Evolutionary conservation across 2,888 invertebrate species (phyloP).

Genomic region (Thecocarcelia acutangulata): DNA sequence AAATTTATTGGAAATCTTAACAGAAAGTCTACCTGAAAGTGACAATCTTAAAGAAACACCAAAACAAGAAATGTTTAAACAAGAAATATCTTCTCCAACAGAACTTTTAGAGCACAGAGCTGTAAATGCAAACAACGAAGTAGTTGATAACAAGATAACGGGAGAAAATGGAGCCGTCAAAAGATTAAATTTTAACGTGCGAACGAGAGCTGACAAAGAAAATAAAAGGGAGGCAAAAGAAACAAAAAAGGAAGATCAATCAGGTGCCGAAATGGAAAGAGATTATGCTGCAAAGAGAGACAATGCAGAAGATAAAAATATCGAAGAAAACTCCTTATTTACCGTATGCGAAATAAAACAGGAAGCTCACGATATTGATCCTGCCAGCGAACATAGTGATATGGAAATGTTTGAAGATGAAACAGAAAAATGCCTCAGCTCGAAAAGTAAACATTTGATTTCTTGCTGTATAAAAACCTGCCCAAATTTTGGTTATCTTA

Average conservation of each 20-base stretch:
- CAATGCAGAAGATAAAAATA: background rate
- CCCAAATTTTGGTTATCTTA: constrained; percentile 4
- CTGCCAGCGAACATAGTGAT: constrained; percentile 27
- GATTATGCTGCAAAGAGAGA: no score
- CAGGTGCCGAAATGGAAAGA: no score
- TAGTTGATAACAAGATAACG: background rate
- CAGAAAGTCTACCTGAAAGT: constrained; percentile 30
- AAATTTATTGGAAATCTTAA: constrained; percentile 50
- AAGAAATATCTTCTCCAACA: constrained; percentile 19
- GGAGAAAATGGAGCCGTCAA: no score
- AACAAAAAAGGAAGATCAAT: no score
- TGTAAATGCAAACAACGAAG: background rate
- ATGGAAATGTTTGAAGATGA: background rate
- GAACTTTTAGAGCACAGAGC: background rate
- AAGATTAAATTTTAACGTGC: no score
- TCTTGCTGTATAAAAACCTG: constrained; percentile 46
- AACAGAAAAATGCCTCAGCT: background rate
- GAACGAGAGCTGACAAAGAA: no score
- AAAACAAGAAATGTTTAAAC: constrained; percentile 68
- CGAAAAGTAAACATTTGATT: constrained; percentile 3
- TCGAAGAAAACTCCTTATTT: background rate
- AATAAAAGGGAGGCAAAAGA: no score
- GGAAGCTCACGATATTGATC: constrained; percentile 2
- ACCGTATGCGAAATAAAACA: constrained; percentile 10
- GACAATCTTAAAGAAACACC: constrained; percentile 8